phyloP scores from a whole-genome alignment of 2,797 vertebrate species.

The Catharus ustulatus region DNA sequence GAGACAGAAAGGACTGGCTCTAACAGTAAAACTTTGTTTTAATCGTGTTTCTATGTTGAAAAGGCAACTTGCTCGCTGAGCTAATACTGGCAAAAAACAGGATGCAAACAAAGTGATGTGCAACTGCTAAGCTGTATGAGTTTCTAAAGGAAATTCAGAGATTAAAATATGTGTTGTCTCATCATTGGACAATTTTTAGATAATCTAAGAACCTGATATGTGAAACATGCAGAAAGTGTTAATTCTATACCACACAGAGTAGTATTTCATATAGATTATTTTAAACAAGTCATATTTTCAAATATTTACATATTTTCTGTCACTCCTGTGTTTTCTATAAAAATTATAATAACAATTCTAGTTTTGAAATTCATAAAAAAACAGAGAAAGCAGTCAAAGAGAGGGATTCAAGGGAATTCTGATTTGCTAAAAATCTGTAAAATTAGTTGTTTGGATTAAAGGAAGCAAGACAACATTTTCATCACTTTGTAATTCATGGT shows the following conservation, averaged over 20 bases:
- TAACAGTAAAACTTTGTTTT: background rate
- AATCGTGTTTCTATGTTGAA: background rate
- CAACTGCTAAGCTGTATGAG: background rate
- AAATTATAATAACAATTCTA: background rate
- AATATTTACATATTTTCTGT: background rate
- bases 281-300: background rate
- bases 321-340: background rate
- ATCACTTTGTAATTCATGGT: background rate
- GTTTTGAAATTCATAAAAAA: background rate
- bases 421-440: background rate
- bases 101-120: background rate
- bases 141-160: background rate
- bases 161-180: background rate
- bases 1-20: background rate
- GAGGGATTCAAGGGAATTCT: background rate
- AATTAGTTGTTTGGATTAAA: background rate
- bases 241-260: background rate
- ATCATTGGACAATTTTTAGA: background rate
- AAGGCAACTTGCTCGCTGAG: background rate
- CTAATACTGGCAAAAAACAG: background rate
- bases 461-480: background rate
- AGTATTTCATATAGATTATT: background rate
- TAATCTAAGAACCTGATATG: background rate
- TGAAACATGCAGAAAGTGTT: rapidly evolving
- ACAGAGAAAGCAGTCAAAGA: background rate